Conservation (phyloP, 2,888 invertebrate species). For the Tuberolachnus salignus region DNA sequence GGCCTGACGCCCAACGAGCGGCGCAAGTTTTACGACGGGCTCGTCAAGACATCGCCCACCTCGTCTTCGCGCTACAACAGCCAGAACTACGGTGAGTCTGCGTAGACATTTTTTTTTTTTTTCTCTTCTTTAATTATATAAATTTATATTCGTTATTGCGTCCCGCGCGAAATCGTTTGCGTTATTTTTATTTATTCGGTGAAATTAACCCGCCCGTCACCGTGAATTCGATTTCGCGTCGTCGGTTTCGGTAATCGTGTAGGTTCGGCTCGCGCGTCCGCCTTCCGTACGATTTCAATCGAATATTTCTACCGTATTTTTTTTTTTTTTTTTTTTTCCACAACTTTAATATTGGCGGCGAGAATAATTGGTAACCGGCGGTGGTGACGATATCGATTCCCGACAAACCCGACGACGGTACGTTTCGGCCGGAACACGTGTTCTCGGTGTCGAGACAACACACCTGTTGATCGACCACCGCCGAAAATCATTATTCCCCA, state of each 20-base stretch:
- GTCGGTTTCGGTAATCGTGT: not conserved
- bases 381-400: too few species aligned
- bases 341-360: too few species aligned
- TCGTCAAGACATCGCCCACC: conserved; percentile 8
- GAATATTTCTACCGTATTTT: too few species aligned
- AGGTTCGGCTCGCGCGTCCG: not conserved
- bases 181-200: too few species aligned
- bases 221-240: not conserved
- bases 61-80: not conserved
- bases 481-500: not conserved
- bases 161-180: too few species aligned
- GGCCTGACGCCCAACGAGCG: conserved; percentile 40
- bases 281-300: not conserved
- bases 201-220: too few species aligned
- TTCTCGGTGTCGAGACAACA: not conserved
- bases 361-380: too few species aligned
- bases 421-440: conserved; percentile 23
- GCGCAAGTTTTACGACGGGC: conserved; percentile 35
- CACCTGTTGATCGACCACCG: conserved; percentile 20
- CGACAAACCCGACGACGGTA: too few species aligned
- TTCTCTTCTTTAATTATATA: too few species aligned
- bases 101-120: not conserved
- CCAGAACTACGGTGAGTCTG: conserved; percentile 18
- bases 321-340: too few species aligned
- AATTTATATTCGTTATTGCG: too few species aligned